Evolutionary conservation across 2,888 invertebrate genomes (phyloP), one percentile per base, ranked within the genome.

Genomic region (Caenorhabditis angaria): DNA sequence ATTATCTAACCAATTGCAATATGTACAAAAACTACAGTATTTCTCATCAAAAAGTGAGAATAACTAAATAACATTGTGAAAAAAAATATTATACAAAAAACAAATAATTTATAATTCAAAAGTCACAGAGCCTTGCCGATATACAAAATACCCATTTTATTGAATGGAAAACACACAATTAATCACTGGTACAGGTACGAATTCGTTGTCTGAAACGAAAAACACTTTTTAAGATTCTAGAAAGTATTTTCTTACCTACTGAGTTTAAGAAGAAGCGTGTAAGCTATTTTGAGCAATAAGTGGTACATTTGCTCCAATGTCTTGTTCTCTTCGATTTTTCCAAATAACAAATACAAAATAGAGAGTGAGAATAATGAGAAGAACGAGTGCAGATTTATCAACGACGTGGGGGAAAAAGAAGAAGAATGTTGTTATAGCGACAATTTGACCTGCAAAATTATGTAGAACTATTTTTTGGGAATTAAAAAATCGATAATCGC

Each of bases 281-380:
- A 41, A 41, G 18, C 10, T 41, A 41, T 41, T 41, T 18, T 12
- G 41, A 12, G 41, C 41, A 14, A 18, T 41, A 3, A 14, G 8
- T 18, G 41, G 41, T 41, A 41, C 2, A 41, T 41, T 41, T 41
- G 10, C 41, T 12, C 18, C 41, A 41, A 18, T 41, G 10, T 41
- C 41, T 41, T 41, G 41, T 18, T 3, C 41, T 41, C 41, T 5
- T 41, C 27, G 25, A 27, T 24, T 54, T 24, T 25, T 29, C 55
- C 62, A 70, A 35, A 78, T 63, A 24, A 78, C 75, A 47, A 78
- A 75, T 5, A 78, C 59, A 50, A 78, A 75, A 50, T 78, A 78
- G 41, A 73, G 65, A 12, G 60, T 64, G 53, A 78, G 59, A 20
- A 76, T 60, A 47, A 50, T 25, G 22, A 76, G 60, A 8, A 78